A percentile compares a stretch with the other conserved stretches of the same genome.
These are phyloP conservation scores for Stegastes partitus DNA, from an alignment of 2,113 vertebrate genomes.

Conservation along the genomic window DNA sequence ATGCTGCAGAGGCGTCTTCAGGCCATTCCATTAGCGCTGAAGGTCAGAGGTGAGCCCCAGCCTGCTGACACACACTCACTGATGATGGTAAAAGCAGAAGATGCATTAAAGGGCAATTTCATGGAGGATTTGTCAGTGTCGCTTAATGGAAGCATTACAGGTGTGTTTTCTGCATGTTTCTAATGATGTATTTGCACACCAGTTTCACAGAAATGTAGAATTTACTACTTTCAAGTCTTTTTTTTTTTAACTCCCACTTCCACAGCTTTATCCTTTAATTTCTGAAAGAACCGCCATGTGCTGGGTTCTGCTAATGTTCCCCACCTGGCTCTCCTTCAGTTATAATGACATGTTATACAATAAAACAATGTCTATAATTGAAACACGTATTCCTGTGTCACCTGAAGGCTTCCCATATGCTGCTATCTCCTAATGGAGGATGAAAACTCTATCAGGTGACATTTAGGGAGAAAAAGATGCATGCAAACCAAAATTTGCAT, in stretches of 20 bases:
- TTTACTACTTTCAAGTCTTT: background rate
- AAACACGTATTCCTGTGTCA: background rate
- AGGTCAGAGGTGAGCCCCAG: constrained; percentile 11
- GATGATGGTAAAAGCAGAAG: background rate
- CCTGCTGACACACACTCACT: background rate
- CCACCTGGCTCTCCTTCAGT: background rate
- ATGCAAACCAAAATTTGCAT: background rate
- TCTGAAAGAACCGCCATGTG: background rate
- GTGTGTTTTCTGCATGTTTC: background rate
- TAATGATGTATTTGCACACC: background rate
- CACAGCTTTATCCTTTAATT: background rate
- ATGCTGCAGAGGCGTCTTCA: background rate
- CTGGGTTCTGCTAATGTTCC: background rate
- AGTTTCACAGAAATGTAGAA: background rate
- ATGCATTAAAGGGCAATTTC: constrained; percentile 2
- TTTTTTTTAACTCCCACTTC: background rate
- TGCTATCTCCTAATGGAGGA: background rate
- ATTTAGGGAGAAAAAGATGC: background rate
- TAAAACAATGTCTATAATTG: background rate
- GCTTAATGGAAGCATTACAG: background rate
- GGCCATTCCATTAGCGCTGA: constrained; percentile 18
- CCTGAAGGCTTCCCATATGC: background rate
- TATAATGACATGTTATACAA: background rate
- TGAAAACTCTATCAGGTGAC: background rate
- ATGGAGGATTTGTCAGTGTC: background rate